Percentiles rank a stretch among this genome's conserved stretches.
Evolutionary conservation across 2,888 invertebrate species (phyloP).

Genomic region (Chaetogeoica ovagalla): DNA sequence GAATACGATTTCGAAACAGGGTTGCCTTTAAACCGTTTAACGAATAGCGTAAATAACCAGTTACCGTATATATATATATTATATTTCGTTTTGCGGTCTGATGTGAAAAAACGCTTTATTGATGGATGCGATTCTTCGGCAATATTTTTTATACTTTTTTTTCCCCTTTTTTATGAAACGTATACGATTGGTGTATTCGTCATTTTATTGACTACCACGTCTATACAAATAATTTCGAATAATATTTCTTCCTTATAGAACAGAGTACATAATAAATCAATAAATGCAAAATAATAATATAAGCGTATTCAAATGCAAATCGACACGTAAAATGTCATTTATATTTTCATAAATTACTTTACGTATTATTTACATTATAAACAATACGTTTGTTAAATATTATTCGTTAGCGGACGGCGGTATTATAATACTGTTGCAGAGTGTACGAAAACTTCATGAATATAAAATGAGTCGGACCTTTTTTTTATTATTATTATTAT

Average conservation of each 20-base stretch:
- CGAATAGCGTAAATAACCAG: too few species aligned
- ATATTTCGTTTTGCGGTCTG: too few species aligned
- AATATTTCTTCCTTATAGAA: not conserved
- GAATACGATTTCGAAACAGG: too few species aligned
- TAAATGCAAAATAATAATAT: conserved; percentile 19
- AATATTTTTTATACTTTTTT: not conserved
- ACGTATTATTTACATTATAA: conserved; percentile 44
- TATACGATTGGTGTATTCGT: not conserved
- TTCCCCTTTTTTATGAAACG: not conserved
- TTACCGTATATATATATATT: too few species aligned
- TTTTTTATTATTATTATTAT: conserved; percentile 48
- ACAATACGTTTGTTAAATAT: conserved; percentile 46
- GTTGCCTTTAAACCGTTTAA: too few species aligned
- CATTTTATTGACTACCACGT: not conserved
- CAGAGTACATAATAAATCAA: conserved; percentile 16
- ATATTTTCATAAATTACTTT: conserved; percentile 36
- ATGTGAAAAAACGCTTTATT: too few species aligned
- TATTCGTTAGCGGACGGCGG: conserved; percentile 11
- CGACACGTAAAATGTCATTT: conserved; percentile 42
- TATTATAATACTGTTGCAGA: not conserved
- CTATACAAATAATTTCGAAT: conserved; percentile 29
- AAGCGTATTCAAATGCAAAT: conserved; percentile 44
- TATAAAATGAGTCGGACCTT: conserved; percentile 49
- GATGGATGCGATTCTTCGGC: too few species aligned
- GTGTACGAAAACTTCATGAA: conserved; percentile 46